Percentiles rank a stretch among this genome's conserved stretches.
phyloP scores from a whole-genome alignment of 1,140 invertebrate species.

The Lucilia sericata region DNA sequence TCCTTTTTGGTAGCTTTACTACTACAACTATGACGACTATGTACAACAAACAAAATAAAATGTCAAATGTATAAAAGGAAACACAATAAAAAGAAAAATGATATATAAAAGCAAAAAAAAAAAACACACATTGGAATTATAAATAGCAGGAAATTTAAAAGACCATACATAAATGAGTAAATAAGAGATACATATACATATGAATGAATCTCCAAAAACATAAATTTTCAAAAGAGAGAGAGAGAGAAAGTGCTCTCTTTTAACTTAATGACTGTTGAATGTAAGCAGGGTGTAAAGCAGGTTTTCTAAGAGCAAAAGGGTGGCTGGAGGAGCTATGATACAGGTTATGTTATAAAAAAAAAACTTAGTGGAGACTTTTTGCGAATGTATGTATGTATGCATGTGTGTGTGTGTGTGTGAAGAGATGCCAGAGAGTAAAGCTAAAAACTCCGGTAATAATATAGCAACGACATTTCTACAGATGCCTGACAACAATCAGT shows the following conservation, averaged over 20 bases:
- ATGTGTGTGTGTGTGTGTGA: too few species aligned
- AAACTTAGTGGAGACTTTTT: slow-evolving; percentile 22
- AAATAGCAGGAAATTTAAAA: background rate
- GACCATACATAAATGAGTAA: background rate
- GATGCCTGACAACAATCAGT: slow-evolving; percentile 44
- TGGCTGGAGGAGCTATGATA: background rate
- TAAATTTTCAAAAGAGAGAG: background rate
- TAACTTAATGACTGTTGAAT: slow-evolving; percentile 39
- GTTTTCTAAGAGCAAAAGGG: background rate
- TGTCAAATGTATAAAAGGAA: slow-evolving; percentile 26
- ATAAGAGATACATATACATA: background rate
- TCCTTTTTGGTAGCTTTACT: background rate
- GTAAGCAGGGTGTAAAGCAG: background rate
- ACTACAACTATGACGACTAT: background rate
- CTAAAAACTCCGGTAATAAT: slow-evolving; percentile 6
- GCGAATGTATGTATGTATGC: background rate
- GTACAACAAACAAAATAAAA: slow-evolving; percentile 15
- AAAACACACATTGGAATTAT: slow-evolving; percentile 21
- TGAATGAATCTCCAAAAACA: background rate
- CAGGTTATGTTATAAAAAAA: background rate
- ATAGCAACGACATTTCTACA: background rate
- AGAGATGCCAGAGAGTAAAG: background rate
- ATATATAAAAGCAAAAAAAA: too few species aligned
- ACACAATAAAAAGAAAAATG: background rate
- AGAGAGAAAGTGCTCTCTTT: background rate